A percentile compares a stretch with the other conserved stretches of the same genome.
Evolutionary conservation across 1,140 invertebrate species (phyloP).

Genomic region (Tetragnatha versicolor): DNA sequence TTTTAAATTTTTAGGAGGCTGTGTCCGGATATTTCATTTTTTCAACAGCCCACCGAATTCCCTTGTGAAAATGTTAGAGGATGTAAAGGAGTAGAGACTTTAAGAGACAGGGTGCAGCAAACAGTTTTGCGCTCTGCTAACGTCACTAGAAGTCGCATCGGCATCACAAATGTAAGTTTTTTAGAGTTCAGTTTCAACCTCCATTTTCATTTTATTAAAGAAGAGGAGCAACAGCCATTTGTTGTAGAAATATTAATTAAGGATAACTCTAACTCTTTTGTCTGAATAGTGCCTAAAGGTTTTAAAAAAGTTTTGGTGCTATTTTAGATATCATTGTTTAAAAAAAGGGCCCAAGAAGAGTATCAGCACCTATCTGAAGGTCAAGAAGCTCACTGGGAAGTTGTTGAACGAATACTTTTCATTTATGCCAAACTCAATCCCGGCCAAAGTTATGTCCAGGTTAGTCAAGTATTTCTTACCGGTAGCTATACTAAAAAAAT

Average conservation of each 20-base stretch:
- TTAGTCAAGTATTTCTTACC: too few relatives aligned
- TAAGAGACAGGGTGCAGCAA: conserved; percentile 87
- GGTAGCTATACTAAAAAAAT: too few relatives aligned
- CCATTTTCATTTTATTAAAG: not conserved
- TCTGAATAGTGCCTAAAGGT: too few relatives aligned
- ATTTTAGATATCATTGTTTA: conserved; percentile 59
- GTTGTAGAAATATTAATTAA: not conserved
- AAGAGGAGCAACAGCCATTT: not conserved
- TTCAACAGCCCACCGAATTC: conserved; percentile 90
- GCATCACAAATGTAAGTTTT: conserved; percentile 67
- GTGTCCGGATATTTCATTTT: conserved; percentile 96
- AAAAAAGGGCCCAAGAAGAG: conserved; percentile 76
- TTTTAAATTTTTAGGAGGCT: conserved; percentile 72
- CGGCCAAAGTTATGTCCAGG: conserved; percentile 84
- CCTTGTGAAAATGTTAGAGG: conserved; percentile 75
- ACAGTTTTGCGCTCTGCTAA: conserved; percentile 85
- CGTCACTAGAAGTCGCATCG: conserved; percentile 85
- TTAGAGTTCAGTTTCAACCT: too few relatives aligned
- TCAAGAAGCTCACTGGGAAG: conserved; percentile 91
- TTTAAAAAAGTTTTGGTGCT: not conserved
- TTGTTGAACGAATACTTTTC: conserved; percentile 95
- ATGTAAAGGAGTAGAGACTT: conserved; percentile 75
- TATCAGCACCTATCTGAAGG: conserved; percentile 83
- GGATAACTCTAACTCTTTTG: not conserved
- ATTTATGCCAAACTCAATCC: conserved; percentile 98